These are phyloP conservation scores for Haemorhous mexicanus DNA, from an alignment of 2,113 vertebrate species.

Conservation along the genomic window DNA sequence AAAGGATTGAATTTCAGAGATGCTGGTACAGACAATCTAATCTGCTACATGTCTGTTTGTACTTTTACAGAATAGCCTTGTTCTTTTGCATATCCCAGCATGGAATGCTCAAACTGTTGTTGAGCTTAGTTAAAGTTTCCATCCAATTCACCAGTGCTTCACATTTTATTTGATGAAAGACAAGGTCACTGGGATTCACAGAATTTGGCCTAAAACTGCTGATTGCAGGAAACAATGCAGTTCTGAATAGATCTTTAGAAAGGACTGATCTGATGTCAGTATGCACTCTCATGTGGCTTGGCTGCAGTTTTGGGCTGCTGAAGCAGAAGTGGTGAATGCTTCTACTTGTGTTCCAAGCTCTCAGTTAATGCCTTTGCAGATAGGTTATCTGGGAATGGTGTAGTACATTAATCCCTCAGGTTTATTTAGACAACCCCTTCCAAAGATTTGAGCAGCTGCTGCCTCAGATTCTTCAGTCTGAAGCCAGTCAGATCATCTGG, in stretches of 20 bases:
- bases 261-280: not conserved
- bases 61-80: not conserved
- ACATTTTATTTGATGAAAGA: constrained; percentile 20
- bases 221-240: constrained; percentile 1
- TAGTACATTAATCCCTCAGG: not conserved
- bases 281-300: not conserved
- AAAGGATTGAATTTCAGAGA: constrained; percentile 53
- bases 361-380: not conserved
- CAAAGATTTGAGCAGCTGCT: not conserved
- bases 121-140: not conserved
- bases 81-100: constrained; percentile 18
- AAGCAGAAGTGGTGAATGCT: not conserved
- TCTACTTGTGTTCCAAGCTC: not conserved
- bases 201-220: constrained; percentile 9
- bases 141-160: not conserved
- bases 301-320: not conserved
- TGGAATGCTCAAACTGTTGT: not conserved
- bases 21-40: constrained; percentile 46
- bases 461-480: not conserved
- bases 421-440: constrained; percentile 16
- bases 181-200: not conserved
- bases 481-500: not conserved
- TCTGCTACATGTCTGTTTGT: not conserved
- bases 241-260: constrained; percentile 4
- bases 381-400: not conserved